Evolutionary conservation across 2,113 vertebrate species (phyloP), one percentile per base, ranked within the genome.

Genomic region (Lampris megalopsis): DNA sequence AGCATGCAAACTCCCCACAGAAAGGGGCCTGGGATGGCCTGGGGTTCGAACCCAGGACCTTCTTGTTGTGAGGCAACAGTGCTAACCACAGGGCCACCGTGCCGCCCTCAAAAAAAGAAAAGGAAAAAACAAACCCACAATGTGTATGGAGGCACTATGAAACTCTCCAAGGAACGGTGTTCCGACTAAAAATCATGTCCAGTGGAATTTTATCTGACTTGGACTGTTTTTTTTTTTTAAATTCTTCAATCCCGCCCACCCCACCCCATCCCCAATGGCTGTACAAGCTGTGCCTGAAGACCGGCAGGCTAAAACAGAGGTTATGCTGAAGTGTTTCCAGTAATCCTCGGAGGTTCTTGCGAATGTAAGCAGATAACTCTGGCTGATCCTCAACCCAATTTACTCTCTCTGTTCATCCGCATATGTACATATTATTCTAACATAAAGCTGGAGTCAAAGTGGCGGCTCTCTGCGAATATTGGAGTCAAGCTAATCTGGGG

Each of bases 341-440:
- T 63, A 63, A 73, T 63, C 41, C 48, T 48, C 13, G 63, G 10
- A 47, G 7, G 37, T 71, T 63, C 71, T 7, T n/a, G 52, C 41
- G 6, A 60, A 62, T n/a, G 56, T 61, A 38, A 52, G 66, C 66
- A 13, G 58, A 57, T 48, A 48, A 37, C 59, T 47, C 54, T 45
- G 41, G 50, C 48, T 53, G 36, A 63, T 52, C 60, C 66, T 61
- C 59, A n/a, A n/a, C n/a, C n/a, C n/a, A n/a, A n/a, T n/a, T n/a
- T n/a, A 61, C 36, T 59, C 37, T 41, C 47, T 38, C 59, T 13
- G 36, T 13, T 53, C 42, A 75, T 67, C 64, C 67, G 47, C 64
- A 75, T 59, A 68, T 61, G 63, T 67, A 61, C 48, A 53, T 58
- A 66, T 58, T 58, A 59, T 65, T 49, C 43, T 40, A 66, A 47